phyloP scores from a whole-genome alignment of 2,113 vertebrate species.

The Cyprinodon tularosa region DNA sequence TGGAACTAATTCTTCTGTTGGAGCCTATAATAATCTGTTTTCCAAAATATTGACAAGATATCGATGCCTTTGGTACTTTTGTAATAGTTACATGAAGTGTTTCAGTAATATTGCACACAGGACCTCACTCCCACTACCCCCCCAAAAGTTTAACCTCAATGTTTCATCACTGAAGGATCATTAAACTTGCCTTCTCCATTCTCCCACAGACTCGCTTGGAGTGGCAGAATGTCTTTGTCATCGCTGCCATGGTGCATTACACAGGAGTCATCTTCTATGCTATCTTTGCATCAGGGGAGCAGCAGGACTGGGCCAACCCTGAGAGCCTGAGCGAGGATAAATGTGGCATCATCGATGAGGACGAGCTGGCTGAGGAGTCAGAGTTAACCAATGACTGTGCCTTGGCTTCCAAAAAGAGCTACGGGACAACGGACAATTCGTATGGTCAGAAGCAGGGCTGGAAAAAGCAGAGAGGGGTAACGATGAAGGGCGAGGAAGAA shows the following conservation, averaged over 20 bases:
- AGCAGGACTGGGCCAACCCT: constrained; percentile 95
- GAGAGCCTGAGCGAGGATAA: constrained; percentile 91
- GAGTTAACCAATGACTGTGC: constrained; percentile 84
- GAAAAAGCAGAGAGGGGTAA: constrained; percentile 80
- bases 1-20: too few relatives aligned
- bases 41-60: too few relatives aligned
- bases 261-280: constrained; percentile 95
- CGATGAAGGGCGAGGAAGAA: constrained; percentile 81
- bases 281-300: constrained; percentile 97
- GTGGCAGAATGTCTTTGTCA: constrained; percentile 97
- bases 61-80: not conserved
- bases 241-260: constrained; percentile 95
- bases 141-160: not conserved
- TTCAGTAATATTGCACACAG: not conserved
- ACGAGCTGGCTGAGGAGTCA: constrained; percentile 92
- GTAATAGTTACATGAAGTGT: not conserved
- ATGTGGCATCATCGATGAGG: constrained; percentile 90
- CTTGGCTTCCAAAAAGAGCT: constrained; percentile 81
- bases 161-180: constrained; percentile 8
- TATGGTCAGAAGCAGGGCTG: constrained; percentile 78
- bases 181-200: constrained; percentile 20
- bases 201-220: constrained; percentile 89
- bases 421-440: constrained; percentile 86
- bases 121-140: too few relatives aligned
- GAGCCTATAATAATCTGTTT: too few relatives aligned